These are phyloP conservation scores for Aspidapion aeneum DNA, from an alignment of 2,888 invertebrate genomes.

Conservation along the genomic window DNA sequence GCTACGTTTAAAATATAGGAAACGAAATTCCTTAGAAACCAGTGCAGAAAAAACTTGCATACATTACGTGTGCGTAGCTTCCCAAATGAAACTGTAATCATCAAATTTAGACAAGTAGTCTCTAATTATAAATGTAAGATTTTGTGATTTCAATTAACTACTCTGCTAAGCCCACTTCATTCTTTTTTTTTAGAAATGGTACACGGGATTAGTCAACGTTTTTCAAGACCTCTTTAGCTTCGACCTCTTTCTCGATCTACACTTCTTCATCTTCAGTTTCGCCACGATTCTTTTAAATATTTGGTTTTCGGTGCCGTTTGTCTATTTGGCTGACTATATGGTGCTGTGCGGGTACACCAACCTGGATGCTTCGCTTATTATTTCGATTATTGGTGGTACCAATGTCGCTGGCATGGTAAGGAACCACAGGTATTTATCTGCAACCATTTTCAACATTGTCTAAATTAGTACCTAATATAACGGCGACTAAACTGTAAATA, in stretches of 20 bases:
- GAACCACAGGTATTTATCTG: neutral
- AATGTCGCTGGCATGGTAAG: slow-evolving; percentile 88
- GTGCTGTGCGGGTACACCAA: slow-evolving; percentile 63
- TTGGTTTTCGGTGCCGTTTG: slow-evolving; percentile 94
- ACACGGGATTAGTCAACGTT: slow-evolving; percentile 60
- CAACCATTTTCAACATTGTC: slow-evolving; percentile 44
- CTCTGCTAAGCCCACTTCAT: too few relatives aligned
- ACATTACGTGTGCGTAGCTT: too few relatives aligned
- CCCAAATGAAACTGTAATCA: too few relatives aligned
- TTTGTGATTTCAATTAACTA: too few relatives aligned
- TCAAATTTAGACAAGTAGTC: too few relatives aligned
- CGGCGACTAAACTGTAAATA: too few relatives aligned
- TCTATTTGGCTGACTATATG: slow-evolving; percentile 86
- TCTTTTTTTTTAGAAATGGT: slow-evolving; percentile 71
- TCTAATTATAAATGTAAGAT: too few relatives aligned
- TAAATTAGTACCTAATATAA: slow-evolving; percentile 38
- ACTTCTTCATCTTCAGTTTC: slow-evolving; percentile 76
- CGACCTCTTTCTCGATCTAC: slow-evolving; percentile 47
- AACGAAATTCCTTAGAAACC: too few relatives aligned
- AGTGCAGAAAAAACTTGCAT: too few relatives aligned
- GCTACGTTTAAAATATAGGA: too few relatives aligned
- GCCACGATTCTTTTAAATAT: slow-evolving; percentile 87
- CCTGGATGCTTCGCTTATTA: slow-evolving; percentile 69
- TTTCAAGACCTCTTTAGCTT: slow-evolving; percentile 57
- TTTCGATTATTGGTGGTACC: slow-evolving; percentile 83